A percentile compares a stretch with the other conserved stretches of the same genome.
These are phyloP conservation scores for Ochlodes sylvanus DNA, from an alignment of 2,888 invertebrate genomes.

Conservation along the genomic window DNA sequence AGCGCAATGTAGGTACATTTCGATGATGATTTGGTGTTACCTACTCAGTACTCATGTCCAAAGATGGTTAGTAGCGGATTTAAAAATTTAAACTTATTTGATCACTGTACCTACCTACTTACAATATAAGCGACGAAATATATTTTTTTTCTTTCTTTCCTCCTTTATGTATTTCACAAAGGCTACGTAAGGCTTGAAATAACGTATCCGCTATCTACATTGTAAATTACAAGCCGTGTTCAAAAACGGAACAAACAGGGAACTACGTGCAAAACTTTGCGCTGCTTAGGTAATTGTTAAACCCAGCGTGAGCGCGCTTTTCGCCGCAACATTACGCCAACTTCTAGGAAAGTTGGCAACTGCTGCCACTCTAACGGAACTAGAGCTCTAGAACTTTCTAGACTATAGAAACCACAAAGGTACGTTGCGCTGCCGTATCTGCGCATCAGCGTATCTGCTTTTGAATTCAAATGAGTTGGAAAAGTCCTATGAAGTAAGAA, in stretches of 20 bases:
- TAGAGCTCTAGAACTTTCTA: constrained; percentile 64
- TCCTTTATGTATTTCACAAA: constrained; percentile 20
- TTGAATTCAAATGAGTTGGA: constrained; percentile 84
- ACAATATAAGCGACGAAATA: too few species aligned
- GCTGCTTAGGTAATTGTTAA: constrained; percentile 84
- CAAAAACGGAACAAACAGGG: constrained; percentile 65
- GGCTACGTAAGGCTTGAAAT: constrained; percentile 39
- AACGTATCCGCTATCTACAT: constrained; percentile 40
- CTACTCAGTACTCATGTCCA: too few species aligned
- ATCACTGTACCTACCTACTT: too few species aligned
- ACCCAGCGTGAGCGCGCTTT: constrained; percentile 81
- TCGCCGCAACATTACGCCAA: constrained; percentile 80
- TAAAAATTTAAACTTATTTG: too few species aligned
- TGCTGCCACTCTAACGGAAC: constrained; percentile 68
- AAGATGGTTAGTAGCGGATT: too few species aligned
- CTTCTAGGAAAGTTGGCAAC: constrained; percentile 75
- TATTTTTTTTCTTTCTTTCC: background rate
- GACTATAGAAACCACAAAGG: constrained; percentile 81
- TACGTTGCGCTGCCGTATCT: constrained; percentile 68
- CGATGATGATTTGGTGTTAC: too few species aligned
- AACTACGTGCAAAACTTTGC: constrained; percentile 65
- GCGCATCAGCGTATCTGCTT: constrained; percentile 82
- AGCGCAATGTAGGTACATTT: too few species aligned
- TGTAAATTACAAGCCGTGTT: constrained; percentile 44
- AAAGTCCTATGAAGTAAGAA: constrained; percentile 80